Evolutionary conservation across 2,113 vertebrate species (phyloP), one percentile per base, ranked within the genome.

Genomic region (Uropsilus gracilis): DNA sequence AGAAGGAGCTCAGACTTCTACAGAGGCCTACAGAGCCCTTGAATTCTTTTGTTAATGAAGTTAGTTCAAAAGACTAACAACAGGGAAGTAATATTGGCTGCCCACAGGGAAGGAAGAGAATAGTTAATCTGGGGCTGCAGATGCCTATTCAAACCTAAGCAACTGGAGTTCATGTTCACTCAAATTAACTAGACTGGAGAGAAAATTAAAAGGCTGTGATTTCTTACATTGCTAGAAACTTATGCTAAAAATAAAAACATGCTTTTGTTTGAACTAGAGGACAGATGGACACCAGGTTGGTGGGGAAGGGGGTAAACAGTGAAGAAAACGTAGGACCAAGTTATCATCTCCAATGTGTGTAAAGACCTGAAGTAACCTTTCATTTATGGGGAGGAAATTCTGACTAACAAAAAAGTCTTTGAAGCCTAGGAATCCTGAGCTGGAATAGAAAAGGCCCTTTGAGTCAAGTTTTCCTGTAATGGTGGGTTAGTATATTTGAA

Each of bases 191-290:
- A 94, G 32, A 73, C 24, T 30, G 37, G 12, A 30, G 22, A 77
- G 59, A 69, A 92, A n/a, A 80, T 78, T 20, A 20, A 76, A 81
- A 77, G 37, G 48, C 42, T 61, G n/a, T 28, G n/a, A 77, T 82
- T 92, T 77, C 20, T 32, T 72, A 59, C 61, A 76, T 53, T 72
- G 16, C 55, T 39, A 89, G 28, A 75, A 83, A 61, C 10, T 32
- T 72, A 55, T 89, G 77, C n/a, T 71, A 77, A 95, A 90, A 87
- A 85, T 71, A 73, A 90, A 90, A 6, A 10, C 16, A 72, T 42
- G 26, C 8, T 61, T 89, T 59, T 39, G 42, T 37, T 64, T 83
- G 50, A 6, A 73, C 73, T 73, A 46, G 7, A 81, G 26, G 17
- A 30, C 32, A 82, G 12, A 53, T 39, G 30, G 63, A 63, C 13